Conservation (phyloP, 2,113 vertebrate genomes). For the Onychostruthus taczanowskii region DNA sequence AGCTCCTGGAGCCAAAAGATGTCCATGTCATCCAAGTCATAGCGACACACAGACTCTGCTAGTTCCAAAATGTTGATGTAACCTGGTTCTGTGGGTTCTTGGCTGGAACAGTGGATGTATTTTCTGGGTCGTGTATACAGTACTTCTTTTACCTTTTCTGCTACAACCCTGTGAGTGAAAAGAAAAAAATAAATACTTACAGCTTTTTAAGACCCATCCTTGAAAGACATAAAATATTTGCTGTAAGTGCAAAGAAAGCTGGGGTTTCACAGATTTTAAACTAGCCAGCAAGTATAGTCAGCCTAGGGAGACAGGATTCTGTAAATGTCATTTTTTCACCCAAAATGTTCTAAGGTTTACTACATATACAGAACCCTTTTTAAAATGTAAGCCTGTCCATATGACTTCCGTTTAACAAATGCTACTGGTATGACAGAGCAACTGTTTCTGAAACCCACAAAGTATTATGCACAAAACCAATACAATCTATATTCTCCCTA, state of each 20-base stretch:
- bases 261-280: background rate
- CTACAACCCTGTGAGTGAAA: slow-evolving; percentile 75
- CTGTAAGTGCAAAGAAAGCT: background rate
- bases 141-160: slow-evolving; percentile 84
- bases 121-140: slow-evolving; percentile 88
- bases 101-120: slow-evolving; percentile 85
- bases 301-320: background rate
- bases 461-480: background rate
- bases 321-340: background rate
- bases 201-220: background rate
- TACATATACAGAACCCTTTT: background rate
- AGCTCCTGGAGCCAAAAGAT: slow-evolving; percentile 89
- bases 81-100: slow-evolving; percentile 84
- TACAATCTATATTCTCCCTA: background rate
- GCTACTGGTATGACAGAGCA: background rate
- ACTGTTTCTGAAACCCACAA: background rate
- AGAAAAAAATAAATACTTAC: background rate
- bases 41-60: slow-evolving; percentile 91
- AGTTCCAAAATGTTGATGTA: slow-evolving; percentile 89
- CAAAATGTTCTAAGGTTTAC: background rate
- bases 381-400: background rate
- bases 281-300: background rate
- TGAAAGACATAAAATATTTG: background rate
- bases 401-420: background rate
- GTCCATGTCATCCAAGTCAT: slow-evolving; percentile 95